phyloP scores from a whole-genome alignment of 2,113 vertebrate genomes.

The Amazona guildingii region DNA sequence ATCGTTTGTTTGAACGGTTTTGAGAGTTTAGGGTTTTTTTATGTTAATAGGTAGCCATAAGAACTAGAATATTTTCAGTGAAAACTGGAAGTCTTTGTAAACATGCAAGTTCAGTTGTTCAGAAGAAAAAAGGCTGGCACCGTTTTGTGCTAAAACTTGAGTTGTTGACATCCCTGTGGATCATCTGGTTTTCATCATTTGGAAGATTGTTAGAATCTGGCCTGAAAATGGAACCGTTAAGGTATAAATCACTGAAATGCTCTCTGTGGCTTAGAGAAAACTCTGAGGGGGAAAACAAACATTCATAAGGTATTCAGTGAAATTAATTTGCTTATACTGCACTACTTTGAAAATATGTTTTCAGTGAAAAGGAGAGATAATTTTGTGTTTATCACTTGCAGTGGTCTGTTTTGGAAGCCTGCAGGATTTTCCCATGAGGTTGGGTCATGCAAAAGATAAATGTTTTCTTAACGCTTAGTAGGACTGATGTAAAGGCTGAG shows the following conservation, averaged over 20 bases:
- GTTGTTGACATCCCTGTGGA: not conserved
- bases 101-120: not conserved
- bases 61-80: not conserved
- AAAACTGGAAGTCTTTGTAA: not conserved
- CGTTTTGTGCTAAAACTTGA: not conserved
- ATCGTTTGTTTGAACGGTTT: not conserved
- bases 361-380: not conserved
- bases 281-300: not conserved
- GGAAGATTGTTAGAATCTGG: not conserved
- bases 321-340: conserved; percentile 35
- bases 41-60: not conserved
- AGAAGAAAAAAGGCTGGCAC: not conserved
- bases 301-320: conserved; percentile 28
- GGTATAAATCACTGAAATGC: conserved; percentile 26
- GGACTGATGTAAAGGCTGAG: not conserved
- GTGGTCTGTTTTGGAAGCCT: not conserved
- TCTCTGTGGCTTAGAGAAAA: conserved; percentile 19
- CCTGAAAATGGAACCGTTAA: not conserved
- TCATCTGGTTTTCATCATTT: conserved; percentile 28
- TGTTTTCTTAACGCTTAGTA: not conserved
- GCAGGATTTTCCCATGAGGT: not conserved
- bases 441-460: not conserved
- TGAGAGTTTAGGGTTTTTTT: not conserved
- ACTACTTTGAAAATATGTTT: not conserved
- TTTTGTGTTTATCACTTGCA: not conserved